Conservation (phyloP, 2,113 vertebrate species). For the Microtus ochrogaster region DNA sequence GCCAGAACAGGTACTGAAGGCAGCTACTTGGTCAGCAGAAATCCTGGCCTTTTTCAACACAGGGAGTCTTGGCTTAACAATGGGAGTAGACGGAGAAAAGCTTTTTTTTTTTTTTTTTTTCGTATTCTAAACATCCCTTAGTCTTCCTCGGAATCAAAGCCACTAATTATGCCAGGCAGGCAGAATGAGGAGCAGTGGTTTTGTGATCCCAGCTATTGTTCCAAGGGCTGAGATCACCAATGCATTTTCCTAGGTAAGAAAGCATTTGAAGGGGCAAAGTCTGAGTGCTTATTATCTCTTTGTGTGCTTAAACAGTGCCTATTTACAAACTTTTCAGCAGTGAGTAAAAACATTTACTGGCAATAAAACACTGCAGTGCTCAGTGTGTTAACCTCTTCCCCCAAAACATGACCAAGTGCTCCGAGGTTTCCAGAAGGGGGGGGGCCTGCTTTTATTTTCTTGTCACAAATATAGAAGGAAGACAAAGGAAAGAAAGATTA, state of each 20-base stretch:
- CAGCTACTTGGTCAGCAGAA: conserved; percentile 17
- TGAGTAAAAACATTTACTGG: conserved; percentile 78
- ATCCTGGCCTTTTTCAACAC: background rate
- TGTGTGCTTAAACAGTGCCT: conserved; percentile 83
- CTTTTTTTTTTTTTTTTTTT: conserved; percentile 20
- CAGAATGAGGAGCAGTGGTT: conserved; percentile 80
- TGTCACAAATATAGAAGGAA: background rate
- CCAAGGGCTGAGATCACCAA: conserved; percentile 72
- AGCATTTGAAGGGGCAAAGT: conserved; percentile 74
- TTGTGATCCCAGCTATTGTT: conserved; percentile 79
- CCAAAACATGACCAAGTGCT: conserved; percentile 65
- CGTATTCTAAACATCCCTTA: conserved; percentile 59
- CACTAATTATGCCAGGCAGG: conserved; percentile 80
- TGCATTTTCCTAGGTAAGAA: conserved; percentile 77
- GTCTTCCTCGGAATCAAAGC: conserved; percentile 68
- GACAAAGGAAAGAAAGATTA: background rate
- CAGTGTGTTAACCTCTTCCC: conserved; percentile 75
- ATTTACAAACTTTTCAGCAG: conserved; percentile 73
- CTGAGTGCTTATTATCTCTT: conserved; percentile 75
- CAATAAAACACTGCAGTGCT: conserved; percentile 74
- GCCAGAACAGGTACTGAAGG: conserved; percentile 39
- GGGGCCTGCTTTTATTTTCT: background rate
- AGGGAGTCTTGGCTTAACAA: background rate
- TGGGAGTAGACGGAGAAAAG: background rate
- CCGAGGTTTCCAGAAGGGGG: background rate